phyloP scores from a whole-genome alignment of 1,140 invertebrate species.

The Thaumetopoea pityocampa region DNA sequence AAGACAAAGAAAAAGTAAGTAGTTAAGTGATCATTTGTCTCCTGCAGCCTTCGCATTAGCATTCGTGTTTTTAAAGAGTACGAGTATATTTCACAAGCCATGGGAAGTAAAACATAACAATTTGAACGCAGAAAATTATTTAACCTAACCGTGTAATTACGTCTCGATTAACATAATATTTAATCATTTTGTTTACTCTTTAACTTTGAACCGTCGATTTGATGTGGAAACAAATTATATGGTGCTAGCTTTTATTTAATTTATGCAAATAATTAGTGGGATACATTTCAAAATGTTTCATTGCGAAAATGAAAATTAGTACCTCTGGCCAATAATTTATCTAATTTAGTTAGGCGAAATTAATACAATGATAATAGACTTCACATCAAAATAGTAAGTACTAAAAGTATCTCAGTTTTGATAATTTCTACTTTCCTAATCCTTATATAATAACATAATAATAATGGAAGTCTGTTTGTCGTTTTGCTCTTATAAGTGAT shows the following conservation, averaged over 20 bases:
- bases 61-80: constrained; percentile 6
- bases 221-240: constrained; percentile 32
- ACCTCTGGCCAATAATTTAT: constrained; percentile 1
- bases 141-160: constrained; percentile 31
- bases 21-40: constrained; percentile 1
- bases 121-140: constrained; percentile 20
- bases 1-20: not conserved
- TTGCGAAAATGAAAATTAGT: constrained; percentile 11
- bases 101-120: constrained; percentile 9
- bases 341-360: not conserved
- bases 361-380: not conserved
- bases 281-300: constrained; percentile 13
- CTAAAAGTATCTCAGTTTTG: not conserved
- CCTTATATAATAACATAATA: no score
- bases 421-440: no score
- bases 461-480: no score
- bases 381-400: not conserved
- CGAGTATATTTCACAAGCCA: constrained; percentile 2
- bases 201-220: constrained; percentile 23
- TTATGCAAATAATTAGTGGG: constrained; percentile 45
- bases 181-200: constrained; percentile 40
- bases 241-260: constrained; percentile 36
- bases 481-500: no score
- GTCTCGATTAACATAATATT: constrained; percentile 37
- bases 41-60: not conserved